Conservation (phyloP, 2,888 invertebrate genomes). For the Cheilosia variabilis region DNA sequence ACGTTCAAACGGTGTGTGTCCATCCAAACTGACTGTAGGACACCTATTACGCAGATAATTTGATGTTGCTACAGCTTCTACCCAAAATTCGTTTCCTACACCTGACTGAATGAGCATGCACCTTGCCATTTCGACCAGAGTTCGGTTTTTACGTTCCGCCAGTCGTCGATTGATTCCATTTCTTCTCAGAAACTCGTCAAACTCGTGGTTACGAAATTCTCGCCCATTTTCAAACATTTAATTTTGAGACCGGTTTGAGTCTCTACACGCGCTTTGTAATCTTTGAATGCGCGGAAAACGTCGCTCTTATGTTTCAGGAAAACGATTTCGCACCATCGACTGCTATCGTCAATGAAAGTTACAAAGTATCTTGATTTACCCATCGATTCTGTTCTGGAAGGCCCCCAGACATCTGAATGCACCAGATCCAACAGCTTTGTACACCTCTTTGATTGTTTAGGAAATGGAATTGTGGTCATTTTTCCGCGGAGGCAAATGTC, state of each 20-base stretch:
- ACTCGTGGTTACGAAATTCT: constrained; percentile 20
- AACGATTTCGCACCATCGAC: constrained; percentile 35
- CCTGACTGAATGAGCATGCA: constrained; percentile 54
- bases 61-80: constrained; percentile 40
- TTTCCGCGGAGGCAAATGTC: too few relatives aligned
- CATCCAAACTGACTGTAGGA: constrained; percentile 22
- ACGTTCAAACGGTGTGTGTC: constrained; percentile 68
- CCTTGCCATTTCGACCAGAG: constrained; percentile 23
- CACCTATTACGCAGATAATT: constrained; percentile 53
- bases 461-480: too few relatives aligned
- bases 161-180: too few relatives aligned
- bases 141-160: constrained; percentile 27
- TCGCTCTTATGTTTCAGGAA: constrained; percentile 49
- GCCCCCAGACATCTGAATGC: constrained; percentile 15
- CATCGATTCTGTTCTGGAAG: background rate
- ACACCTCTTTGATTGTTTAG: too few relatives aligned
- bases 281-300: constrained; percentile 25
- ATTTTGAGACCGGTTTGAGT: constrained; percentile 36
- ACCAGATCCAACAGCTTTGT: too few relatives aligned
- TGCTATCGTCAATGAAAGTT: constrained; percentile 52
- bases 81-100: constrained; percentile 54
- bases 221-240: constrained; percentile 25
- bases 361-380: constrained; percentile 14
- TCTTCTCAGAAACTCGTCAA: constrained; percentile 34
- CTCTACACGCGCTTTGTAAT: constrained; percentile 27